Percentiles rank a stretch among this genome's conserved stretches.
Evolutionary conservation across 2,888 invertebrate species (phyloP).

Genomic region (Melolontha melolontha): DNA sequence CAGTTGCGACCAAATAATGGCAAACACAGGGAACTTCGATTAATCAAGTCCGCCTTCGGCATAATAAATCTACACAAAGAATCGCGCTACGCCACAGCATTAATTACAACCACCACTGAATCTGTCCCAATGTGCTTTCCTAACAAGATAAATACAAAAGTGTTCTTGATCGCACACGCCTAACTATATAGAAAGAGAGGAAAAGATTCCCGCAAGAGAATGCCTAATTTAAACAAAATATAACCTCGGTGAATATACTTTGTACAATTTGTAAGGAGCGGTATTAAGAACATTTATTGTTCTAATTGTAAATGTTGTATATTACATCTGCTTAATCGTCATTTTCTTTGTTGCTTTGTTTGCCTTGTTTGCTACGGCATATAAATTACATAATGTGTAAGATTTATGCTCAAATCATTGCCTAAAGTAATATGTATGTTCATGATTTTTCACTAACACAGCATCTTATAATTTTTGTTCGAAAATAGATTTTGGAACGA

Average conservation of each 20-base stretch:
- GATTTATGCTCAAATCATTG: not conserved
- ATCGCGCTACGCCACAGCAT: slow-evolving; percentile 34
- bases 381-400: not conserved
- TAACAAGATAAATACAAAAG: slow-evolving; percentile 39
- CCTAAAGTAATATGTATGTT: no score
- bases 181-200: not conserved
- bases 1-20: slow-evolving; percentile 40
- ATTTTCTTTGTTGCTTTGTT: slow-evolving; percentile 11
- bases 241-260: slow-evolving; percentile 2
- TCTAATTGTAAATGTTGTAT: slow-evolving; percentile 10
- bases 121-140: slow-evolving; percentile 37
- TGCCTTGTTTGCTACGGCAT: not conserved
- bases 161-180: slow-evolving; percentile 27
- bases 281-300: slow-evolving; percentile 21
- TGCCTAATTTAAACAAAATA: slow-evolving; percentile 30
- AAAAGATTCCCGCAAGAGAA: slow-evolving; percentile 5
- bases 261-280: slow-evolving; percentile 9
- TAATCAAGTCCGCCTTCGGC: slow-evolving; percentile 40
- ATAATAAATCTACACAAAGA: slow-evolving; percentile 41
- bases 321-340: slow-evolving; percentile 11
- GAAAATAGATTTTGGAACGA: no score
- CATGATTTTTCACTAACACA: no score
- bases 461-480: no score
- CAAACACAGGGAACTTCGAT: slow-evolving; percentile 39
- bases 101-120: slow-evolving; percentile 38